Conservation (phyloP, 2,113 vertebrate genomes). For the Sphyrna mokarran region DNA sequence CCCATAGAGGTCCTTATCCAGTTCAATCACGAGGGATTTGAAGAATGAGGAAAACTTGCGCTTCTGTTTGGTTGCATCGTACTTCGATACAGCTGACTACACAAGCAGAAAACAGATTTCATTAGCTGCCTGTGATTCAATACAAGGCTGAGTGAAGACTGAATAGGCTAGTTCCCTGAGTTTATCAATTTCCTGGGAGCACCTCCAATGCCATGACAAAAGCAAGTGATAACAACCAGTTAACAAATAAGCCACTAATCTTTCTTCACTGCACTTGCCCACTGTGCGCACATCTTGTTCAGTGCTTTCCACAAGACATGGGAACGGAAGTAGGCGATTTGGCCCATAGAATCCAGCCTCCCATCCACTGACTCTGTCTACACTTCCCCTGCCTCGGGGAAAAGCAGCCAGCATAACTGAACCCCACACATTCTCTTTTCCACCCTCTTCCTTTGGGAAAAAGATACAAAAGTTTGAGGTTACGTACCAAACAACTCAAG, state of each 20-base stretch:
- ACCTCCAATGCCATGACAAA: not conserved
- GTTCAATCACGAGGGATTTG: slow-evolving; percentile 95
- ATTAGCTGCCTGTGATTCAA: not conserved
- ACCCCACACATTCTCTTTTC: no score
- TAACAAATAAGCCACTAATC: not conserved
- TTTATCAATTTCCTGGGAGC: not conserved
- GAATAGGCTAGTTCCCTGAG: no score
- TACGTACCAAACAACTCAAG: no score
- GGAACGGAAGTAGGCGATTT: no score
- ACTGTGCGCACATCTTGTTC: not conserved
- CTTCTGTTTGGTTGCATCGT: slow-evolving; percentile 98
- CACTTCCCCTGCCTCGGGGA: no score
- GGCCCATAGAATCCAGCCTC: no score
- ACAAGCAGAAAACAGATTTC: slow-evolving; percentile 45
- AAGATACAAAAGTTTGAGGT: no score
- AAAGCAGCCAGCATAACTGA: no score
- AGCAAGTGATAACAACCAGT: not conserved
- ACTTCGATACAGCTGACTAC: slow-evolving; percentile 93
- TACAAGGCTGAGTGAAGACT: not conserved
- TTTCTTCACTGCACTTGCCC: not conserved
- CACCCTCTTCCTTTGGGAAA: no score
- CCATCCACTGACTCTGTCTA: no score
- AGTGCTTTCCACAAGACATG: not conserved
- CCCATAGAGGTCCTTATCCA: slow-evolving; percentile 97
- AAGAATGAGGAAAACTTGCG: slow-evolving; percentile 99